Evolutionary conservation across 2,888 invertebrate genomes (phyloP), one percentile per base, ranked within the genome.

Genomic region (Napeogenes inachia): DNA sequence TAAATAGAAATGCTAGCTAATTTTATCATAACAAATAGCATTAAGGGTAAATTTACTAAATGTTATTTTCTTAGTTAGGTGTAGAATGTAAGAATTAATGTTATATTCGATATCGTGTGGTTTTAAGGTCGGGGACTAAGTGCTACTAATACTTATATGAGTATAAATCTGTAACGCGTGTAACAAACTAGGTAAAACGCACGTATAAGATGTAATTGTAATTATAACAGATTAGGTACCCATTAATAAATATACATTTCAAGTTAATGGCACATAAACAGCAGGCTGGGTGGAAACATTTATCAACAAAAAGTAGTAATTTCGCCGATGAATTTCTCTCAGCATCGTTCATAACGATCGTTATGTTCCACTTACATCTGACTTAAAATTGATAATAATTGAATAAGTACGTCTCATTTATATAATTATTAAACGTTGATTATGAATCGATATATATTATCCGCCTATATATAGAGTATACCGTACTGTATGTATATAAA

Each of bases 231-330:
- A 87, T 87, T 84, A 84, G 42, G 50, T 50, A 30, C 84, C 85
- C 83, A 87, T 87, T 87, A 88, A 84, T 87, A 84, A 85, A 80
- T 84, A 76, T 83, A 82, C 87, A 86, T 85, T 85, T 85, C 82
- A 84, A 82, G 79, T 83, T 88, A 87, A 88, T 87, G 83, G 87
- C 81, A 82, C 87, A 88, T 89, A 88, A 88, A 87, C 82, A 87
- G 84, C 87, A 85, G 78, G 80, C 79, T 80, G 83, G 75, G 72
- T 75, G 71, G 70, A 75, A 75, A 80, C 83, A 84, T 88, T 87
- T 87, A 86, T 88, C 86, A 87, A 77, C 86, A 85, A 89, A 88
- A 89, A 88, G 80, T 82, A 85, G 84, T 87, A 84, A 87, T 86
- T 86, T 85, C 77, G 80, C 79, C 78, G 80, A 81, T 60, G 60